A percentile compares a stretch with the other conserved stretches of the same genome.
These are phyloP conservation scores for Ophion obscuratus DNA, from an alignment of 2,888 invertebrate species.

Conservation along the genomic window DNA sequence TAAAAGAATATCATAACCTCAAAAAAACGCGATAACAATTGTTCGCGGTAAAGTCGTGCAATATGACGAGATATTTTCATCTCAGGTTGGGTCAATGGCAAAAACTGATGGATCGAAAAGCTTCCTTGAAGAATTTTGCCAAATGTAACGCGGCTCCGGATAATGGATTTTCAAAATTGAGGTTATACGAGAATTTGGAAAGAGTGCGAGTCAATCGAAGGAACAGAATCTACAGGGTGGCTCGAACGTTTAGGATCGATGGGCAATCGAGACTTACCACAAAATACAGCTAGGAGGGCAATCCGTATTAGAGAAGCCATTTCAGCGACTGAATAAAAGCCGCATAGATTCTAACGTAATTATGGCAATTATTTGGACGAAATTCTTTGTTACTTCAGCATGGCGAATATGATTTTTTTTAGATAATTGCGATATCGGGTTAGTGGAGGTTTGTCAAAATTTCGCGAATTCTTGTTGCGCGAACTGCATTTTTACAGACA, in stretches of 20 bases:
- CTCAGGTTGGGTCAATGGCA: background rate
- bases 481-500: slow-evolving; percentile 31
- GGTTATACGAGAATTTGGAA: slow-evolving; percentile 60
- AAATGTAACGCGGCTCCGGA: background rate
- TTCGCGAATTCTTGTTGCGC: background rate
- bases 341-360: slow-evolving; percentile 52
- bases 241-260: background rate
- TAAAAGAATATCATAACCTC: background rate
- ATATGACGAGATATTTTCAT: background rate
- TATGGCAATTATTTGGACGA: slow-evolving; percentile 17
- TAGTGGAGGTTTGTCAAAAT: slow-evolving; percentile 31
- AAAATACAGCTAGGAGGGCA: slow-evolving; percentile 75
- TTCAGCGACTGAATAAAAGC: slow-evolving; percentile 55
- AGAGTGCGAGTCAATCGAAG: no score
- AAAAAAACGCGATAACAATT: background rate
- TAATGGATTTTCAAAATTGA: slow-evolving; percentile 44
- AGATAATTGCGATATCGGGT: background rate
- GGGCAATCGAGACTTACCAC: slow-evolving; percentile 74
- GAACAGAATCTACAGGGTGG: background rate
- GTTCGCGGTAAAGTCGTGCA: background rate
- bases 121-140: background rate
- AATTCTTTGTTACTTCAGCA: slow-evolving; percentile 68
- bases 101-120: background rate
- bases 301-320: slow-evolving; percentile 80
- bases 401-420: slow-evolving; percentile 36